A percentile compares a stretch with the other conserved stretches of the same genome.
Evolutionary conservation across 1,140 invertebrate species (phyloP).

Genomic region (Diabrotica virgifera): DNA sequence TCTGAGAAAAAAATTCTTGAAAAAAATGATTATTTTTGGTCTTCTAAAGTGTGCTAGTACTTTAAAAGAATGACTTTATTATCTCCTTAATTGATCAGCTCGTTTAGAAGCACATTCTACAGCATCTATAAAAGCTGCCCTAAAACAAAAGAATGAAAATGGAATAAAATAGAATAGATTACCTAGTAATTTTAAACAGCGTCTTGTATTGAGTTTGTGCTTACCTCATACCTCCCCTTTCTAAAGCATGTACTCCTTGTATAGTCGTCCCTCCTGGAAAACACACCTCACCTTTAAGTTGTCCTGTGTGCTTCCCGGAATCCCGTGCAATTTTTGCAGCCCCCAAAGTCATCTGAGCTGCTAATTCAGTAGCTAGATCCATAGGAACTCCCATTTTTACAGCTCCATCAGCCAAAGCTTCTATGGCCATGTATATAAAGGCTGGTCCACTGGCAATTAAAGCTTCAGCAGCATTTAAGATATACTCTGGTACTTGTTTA

Average conservation of each 20-base stretch:
- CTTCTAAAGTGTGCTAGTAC: no score
- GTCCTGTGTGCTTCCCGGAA: constrained; percentile 76
- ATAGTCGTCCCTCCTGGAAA: constrained; percentile 93
- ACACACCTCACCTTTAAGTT: constrained; percentile 90
- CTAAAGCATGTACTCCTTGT: constrained; percentile 82
- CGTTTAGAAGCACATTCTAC: constrained; percentile 64
- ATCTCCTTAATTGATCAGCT: constrained; percentile 56
- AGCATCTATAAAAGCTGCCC: constrained; percentile 68
- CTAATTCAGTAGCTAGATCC: constrained; percentile 74
- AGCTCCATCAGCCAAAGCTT: constrained; percentile 88
- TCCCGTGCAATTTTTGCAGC: constrained; percentile 88
- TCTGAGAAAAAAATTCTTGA: no score
- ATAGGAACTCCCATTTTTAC: constrained; percentile 91
- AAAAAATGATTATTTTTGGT: no score
- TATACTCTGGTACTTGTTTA: constrained; percentile 74
- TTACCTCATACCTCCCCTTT: constrained; percentile 78
- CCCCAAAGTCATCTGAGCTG: constrained; percentile 82
- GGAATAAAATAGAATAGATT: no score
- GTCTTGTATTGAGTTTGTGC: not conserved
- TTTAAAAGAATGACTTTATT: constrained; percentile 5
- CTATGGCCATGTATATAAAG: constrained; percentile 88
- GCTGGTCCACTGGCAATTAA: constrained; percentile 88
- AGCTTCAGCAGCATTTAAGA: constrained; percentile 80
- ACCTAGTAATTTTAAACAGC: no score
- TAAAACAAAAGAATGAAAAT: constrained; percentile 47